A percentile compares a stretch with the other conserved stretches of the same genome.
Conservation (phyloP, 1,140 invertebrate genomes). For the Nixonia krombeini region DNA sequence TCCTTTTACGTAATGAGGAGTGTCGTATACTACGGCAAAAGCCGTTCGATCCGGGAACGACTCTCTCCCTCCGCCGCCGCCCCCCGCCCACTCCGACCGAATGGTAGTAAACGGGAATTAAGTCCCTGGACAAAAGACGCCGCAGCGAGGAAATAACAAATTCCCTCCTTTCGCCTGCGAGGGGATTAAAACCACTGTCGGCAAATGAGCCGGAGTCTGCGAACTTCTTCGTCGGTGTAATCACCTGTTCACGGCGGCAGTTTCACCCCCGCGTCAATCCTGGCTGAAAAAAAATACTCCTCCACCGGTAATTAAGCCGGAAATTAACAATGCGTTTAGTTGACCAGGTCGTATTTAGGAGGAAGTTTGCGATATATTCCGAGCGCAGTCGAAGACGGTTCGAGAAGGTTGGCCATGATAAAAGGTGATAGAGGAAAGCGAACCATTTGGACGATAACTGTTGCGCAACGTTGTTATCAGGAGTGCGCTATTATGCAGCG, state of each 20-base stretch:
- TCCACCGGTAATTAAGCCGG: too few relatives aligned
- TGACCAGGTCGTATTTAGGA: too few relatives aligned
- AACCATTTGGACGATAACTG: background rate
- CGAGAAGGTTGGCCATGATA: too few relatives aligned
- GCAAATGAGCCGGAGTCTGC: constrained; percentile 6
- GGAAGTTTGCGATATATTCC: too few relatives aligned
- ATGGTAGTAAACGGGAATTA: constrained; percentile 27
- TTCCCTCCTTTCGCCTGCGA: constrained; percentile 16
- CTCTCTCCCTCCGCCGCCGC: too few relatives aligned
- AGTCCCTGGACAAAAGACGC: constrained; percentile 39
- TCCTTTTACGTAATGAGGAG: constrained; percentile 38
- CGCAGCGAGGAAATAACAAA: constrained; percentile 31
- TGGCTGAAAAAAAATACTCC: too few relatives aligned
- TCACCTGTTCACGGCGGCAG: too few relatives aligned
- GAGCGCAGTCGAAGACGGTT: too few relatives aligned
- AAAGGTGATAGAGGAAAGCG: too few relatives aligned
- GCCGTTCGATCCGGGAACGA: constrained; percentile 38
- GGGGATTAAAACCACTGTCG: constrained; percentile 26
- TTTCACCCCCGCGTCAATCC: too few relatives aligned
- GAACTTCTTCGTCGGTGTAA: constrained; percentile 23
- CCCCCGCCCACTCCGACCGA: constrained; percentile 9
- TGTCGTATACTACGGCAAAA: constrained; percentile 39
- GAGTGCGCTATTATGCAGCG: background rate
- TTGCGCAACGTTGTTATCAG: background rate
- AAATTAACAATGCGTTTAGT: too few relatives aligned